Evolutionary conservation across 30 jellyfish, hydroid and myxozoan genomes (phyloP), one percentile per base, ranked within the genome.

Genomic region (Hydractinia echinata): DNA sequence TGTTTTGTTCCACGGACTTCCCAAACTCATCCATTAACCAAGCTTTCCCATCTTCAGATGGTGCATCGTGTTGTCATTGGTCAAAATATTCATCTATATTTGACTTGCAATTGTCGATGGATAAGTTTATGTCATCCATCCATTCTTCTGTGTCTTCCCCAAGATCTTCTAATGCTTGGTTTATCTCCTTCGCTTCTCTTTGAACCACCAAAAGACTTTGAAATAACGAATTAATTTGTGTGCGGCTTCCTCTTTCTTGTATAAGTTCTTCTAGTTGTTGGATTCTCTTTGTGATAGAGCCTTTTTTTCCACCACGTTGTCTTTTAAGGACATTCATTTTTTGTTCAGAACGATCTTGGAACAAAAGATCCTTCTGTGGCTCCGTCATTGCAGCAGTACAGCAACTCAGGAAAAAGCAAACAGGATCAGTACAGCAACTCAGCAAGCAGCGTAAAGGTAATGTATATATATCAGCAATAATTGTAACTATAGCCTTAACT

Each of bases 151-250:
- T 64, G 39, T 64, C 74, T 6, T 13, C 74, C 39, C 74, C 4
- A 1, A 64, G 74, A 64, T 64, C 74, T 64, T 64, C 74, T n/a
- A 3, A 6, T 64, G 74, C 19, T 64, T 64, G 74, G 74, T 64
- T 64, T 44, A 64, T 64, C 7, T 64, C 74, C n/a, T 64, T 64
- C 39, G 74, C 74, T 64, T 64, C 74, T 64, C 39, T 64, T 51
- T 64, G 9, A 51, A 64, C 9, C 51, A 64, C 8, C 9, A 13
- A 6, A 13, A 64, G 6, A 64, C 74, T 64, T 64, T 64, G 18
- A 13, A 64, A 64, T 6, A 64, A 13, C 19, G 74, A 64, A 64
- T 51, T 6, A 13, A 64, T 64, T 6, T 6, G 74, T 13, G 74
- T 64, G 18, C 74, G 74, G 16, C 74, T 64, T 6, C 74, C 18